Conservation (phyloP, 2,888 invertebrate genomes). For the Agrotis segetum region DNA sequence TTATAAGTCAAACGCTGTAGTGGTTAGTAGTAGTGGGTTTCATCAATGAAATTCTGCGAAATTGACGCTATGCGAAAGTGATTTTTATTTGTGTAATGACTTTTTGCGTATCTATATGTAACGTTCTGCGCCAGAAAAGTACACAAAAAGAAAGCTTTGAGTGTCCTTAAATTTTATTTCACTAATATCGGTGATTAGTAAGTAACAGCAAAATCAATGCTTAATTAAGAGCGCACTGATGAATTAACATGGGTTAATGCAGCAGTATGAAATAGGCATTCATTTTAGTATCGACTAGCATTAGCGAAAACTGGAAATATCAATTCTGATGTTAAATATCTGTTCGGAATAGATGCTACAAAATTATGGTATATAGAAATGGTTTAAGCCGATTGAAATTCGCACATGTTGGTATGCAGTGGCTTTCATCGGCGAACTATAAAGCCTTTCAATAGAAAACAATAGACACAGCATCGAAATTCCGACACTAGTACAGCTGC, state of each 20-base stretch:
- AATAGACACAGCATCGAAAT: slow-evolving; percentile 1
- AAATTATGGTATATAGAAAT: not conserved
- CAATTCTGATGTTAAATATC: not conserved
- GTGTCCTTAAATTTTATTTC: not conserved
- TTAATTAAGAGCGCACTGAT: too few relatives aligned
- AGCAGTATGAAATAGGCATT: too few relatives aligned
- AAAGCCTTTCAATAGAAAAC: slow-evolving; percentile 12
- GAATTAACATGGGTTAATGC: not conserved
- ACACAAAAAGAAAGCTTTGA: not conserved
- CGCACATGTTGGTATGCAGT: not conserved
- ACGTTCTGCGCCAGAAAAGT: too few relatives aligned
- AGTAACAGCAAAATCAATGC: too few relatives aligned
- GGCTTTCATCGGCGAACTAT: not conserved
- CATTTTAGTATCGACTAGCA: too few relatives aligned
- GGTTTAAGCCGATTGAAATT: not conserved
- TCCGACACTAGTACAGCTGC: not conserved
- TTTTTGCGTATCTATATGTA: too few relatives aligned
- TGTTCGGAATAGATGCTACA: not conserved
- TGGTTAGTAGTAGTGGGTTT: too few relatives aligned
- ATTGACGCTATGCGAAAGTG: too few relatives aligned
- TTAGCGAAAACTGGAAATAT: not conserved
- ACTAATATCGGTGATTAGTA: not conserved
- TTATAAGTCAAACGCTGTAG: too few relatives aligned
- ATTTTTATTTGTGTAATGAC: too few relatives aligned
- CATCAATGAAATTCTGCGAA: too few relatives aligned